Base-by-base conservation (phyloP, 2,888 invertebrate species). In the Nematopogon swammerdamellus region DNA sequence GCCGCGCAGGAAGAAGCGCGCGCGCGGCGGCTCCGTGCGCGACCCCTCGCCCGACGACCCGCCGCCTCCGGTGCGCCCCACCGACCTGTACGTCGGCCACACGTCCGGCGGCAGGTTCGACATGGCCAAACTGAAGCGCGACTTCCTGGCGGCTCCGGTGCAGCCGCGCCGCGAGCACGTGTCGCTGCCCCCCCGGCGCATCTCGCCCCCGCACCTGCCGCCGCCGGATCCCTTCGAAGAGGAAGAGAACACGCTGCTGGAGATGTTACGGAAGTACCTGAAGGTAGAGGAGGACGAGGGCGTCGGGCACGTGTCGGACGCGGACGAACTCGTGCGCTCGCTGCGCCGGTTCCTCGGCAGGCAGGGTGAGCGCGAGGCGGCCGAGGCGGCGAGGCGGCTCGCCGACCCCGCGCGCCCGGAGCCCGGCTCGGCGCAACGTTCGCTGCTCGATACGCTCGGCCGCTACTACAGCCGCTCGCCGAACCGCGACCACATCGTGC, bases 1-100 rank as follows among this genome's bases (percentile, higher is more conserved):
- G 54, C 77, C 83, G 51, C 76, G 83, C 50, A 74, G 80, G 20
- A 75, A 82, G 63, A 76, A 81, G 55, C 70, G 83, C 14, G 62
- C 82, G 14, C 84, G 86, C 55, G 86, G 87, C 0, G 88, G 88
- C 10, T 88, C 88, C 51, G 87, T 85, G 57, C 75, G 88, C 4
- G 81, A 84, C 3, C 84, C 86, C 6, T 83, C 82, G 49, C 88
- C 85, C 1, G 87, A 87, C 56, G 86, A 86, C 2, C 82, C 81
- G 46, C 57, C 72, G 45, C 58, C 66, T 49, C 65, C 73, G 50
- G 58, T 65, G 56, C 74, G 81, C 55, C 80, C 81, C 48, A 74
- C 77, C 52, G 73, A 84, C 52, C 54, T 63, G 18, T 64, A 66
- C 54, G 70, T 80, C 53, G 66, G 70, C n/a, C 74, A 82, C 55